A percentile compares a stretch with the other conserved stretches of the same genome.
phyloP scores from a whole-genome alignment of 2,113 vertebrate species.

The Anolis carolinensis region DNA sequence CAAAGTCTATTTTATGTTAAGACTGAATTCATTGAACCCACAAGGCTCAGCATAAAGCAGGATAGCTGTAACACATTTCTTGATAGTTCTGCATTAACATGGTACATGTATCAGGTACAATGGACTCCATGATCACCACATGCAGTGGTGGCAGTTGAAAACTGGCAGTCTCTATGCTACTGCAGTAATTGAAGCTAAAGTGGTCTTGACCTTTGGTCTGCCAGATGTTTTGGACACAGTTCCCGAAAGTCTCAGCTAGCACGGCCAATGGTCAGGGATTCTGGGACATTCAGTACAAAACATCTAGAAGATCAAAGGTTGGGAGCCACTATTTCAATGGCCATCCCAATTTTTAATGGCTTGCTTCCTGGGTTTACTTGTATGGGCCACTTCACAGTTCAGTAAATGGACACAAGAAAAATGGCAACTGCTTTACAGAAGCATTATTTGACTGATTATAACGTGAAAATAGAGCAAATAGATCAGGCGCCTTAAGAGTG shows the following conservation, averaged over 20 bases:
- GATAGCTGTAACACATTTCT: background rate
- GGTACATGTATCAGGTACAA: background rate
- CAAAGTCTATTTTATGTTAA: constrained; percentile 49
- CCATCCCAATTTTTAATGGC: background rate
- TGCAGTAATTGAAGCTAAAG: background rate
- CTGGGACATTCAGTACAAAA: too few species aligned
- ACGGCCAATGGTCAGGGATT: too few species aligned
- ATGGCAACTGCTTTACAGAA: background rate
- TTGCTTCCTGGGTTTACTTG: background rate
- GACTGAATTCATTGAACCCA: constrained; percentile 29
- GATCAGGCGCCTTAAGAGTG: too few species aligned
- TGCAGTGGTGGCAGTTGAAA: background rate
- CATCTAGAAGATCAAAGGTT: too few species aligned
- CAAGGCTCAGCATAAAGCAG: constrained; percentile 1
- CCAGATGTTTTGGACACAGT: background rate
- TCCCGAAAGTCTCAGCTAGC: background rate
- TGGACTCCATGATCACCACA: background rate
- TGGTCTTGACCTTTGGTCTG: too few species aligned
- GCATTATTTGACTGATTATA: too few species aligned
- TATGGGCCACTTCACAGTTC: background rate
- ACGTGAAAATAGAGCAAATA: too few species aligned
- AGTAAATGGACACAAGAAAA: background rate
- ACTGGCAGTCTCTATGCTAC: background rate
- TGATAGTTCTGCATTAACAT: background rate
- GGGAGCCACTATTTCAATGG: background rate